Conservation (phyloP, 2,113 vertebrate genomes). For the Tinamus guttatus region DNA sequence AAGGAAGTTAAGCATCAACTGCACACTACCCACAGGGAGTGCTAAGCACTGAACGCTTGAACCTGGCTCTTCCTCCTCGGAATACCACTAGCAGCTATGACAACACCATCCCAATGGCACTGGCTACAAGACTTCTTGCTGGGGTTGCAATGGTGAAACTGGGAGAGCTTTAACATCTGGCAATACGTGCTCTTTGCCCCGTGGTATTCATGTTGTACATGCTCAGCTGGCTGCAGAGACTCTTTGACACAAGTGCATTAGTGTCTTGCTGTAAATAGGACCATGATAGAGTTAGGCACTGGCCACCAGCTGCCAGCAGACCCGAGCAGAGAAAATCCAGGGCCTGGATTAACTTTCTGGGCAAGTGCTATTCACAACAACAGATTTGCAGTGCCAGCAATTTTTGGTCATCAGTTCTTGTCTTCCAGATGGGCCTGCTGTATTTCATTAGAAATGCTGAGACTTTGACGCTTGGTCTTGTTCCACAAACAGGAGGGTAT, state of each 20-base stretch:
- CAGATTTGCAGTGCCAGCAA: not conserved
- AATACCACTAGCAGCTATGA: not conserved
- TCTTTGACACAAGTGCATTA: not conserved
- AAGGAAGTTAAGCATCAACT: not conserved
- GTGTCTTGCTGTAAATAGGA: not conserved
- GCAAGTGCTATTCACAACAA: not conserved
- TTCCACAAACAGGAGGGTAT: not conserved
- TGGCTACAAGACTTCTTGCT: not conserved
- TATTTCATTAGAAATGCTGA: not conserved
- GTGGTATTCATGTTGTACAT: not conserved
- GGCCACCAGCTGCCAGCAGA: not conserved
- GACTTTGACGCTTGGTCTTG: not conserved
- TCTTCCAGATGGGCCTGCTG: not conserved
- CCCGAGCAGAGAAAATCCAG: not conserved
- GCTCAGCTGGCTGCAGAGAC: not conserved
- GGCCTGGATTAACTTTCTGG: not conserved
- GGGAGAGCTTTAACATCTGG: not conserved
- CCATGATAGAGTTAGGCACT: not conserved
- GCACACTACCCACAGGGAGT: not conserved
- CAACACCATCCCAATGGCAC: not conserved
- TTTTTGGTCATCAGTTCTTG: not conserved
- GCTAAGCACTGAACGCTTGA: not conserved
- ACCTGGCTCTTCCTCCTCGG: not conserved
- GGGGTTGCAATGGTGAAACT: not conserved
- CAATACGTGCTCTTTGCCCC: not conserved